Evolutionary conservation across 2,113 vertebrate species (phyloP).

Genomic region (Pica pica): DNA sequence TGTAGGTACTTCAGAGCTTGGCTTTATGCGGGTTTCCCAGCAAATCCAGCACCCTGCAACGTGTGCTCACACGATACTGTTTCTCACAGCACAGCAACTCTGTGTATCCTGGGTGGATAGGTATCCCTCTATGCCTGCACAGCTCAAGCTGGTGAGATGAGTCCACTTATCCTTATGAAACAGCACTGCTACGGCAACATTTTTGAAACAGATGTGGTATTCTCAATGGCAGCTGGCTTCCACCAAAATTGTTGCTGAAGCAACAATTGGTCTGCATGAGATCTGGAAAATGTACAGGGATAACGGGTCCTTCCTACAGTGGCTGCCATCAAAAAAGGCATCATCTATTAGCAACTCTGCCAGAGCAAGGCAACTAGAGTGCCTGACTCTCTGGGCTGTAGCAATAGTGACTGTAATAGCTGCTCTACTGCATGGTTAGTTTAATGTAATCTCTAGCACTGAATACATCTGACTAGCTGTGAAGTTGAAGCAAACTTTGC

Average conservation of each 20-base stretch:
- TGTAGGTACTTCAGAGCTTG: neutral
- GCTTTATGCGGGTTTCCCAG: neutral
- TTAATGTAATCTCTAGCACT: neutral
- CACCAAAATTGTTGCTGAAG: neutral
- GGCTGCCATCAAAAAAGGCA: neutral
- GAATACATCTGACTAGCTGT: neutral
- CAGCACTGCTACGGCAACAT: neutral
- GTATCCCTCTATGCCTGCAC: neutral
- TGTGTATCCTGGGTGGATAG: neutral
- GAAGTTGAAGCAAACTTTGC: neutral
- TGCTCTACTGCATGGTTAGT: neutral
- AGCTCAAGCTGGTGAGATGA: neutral
- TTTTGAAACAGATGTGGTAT: neutral
- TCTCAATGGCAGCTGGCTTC: neutral
- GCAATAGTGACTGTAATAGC: neutral
- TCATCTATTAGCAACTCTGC: neutral
- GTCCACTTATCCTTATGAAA: neutral
- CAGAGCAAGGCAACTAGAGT: neutral
- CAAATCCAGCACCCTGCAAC: neutral
- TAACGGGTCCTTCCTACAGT: neutral
- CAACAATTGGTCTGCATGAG: neutral
- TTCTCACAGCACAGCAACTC: neutral
- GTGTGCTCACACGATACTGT: neutral
- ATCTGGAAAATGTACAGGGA: neutral
- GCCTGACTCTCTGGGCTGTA: neutral